These are phyloP conservation scores for Stenoptilia bipunctidactyla DNA, from an alignment of 2,888 invertebrate species.

Conservation along the genomic window DNA sequence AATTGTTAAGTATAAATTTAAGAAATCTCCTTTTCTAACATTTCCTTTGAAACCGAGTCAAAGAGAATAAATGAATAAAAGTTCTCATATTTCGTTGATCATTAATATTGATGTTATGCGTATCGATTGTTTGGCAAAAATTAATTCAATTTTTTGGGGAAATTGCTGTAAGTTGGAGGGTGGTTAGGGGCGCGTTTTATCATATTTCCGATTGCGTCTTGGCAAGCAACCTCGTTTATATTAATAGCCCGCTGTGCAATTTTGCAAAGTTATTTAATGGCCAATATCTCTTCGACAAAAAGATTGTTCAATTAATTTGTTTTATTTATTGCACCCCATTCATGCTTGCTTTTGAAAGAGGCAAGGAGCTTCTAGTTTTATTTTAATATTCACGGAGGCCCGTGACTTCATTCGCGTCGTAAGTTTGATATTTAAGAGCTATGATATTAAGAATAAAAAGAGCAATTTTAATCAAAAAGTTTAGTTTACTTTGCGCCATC, in stretches of 20 bases:
- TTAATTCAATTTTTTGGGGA: conserved; percentile 57
- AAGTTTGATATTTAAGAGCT: no score
- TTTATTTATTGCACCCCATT: no score
- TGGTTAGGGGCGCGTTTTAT: conserved; percentile 40
- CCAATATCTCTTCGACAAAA: conserved; percentile 22
- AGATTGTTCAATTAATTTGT: conserved; percentile 22
- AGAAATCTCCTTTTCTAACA: background rate
- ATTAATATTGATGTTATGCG: conserved; percentile 40
- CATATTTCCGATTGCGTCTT: conserved; percentile 58
- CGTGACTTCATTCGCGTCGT: no score
- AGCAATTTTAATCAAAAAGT: no score
- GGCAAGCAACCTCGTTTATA: conserved; percentile 34
- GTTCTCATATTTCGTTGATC: conserved; percentile 24
- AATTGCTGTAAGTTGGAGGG: conserved; percentile 31
- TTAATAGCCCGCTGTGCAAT: conserved; percentile 47
- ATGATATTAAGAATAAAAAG: no score
- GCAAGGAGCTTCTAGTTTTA: no score
- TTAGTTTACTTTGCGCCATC: no score
- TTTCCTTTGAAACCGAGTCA: conserved; percentile 2
- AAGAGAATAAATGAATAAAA: conserved; percentile 23
- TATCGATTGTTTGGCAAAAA: conserved; percentile 51
- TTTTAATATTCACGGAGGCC: no score
- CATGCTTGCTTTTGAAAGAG: no score
- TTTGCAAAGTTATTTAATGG: conserved; percentile 41
- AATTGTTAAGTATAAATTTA: background rate